A percentile compares a stretch with the other conserved stretches of the same genome.
These are phyloP conservation scores for Drosophila rufa DNA, from an alignment of 1,140 invertebrate genomes.

Conservation along the genomic window DNA sequence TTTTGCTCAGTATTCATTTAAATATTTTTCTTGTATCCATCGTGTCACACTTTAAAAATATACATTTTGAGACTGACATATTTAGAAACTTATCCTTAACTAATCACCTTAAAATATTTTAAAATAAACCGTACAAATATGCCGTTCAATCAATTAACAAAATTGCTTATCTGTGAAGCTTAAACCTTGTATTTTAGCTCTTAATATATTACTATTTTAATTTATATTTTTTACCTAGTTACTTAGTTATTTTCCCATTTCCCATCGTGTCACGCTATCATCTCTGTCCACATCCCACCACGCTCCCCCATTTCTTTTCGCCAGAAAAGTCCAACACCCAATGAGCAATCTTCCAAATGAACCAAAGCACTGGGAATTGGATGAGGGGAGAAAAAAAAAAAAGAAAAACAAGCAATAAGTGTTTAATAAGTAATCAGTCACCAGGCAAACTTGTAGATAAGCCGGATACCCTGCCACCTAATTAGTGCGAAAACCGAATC, in stretches of 20 bases:
- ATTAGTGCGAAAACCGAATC: slow-evolving; percentile 42
- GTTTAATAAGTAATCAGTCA: slow-evolving; percentile 78
- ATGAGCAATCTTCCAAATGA: slow-evolving; percentile 71
- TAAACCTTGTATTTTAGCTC: background rate
- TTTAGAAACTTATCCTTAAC: no score
- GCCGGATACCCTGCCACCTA: slow-evolving; percentile 56
- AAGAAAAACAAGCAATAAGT: slow-evolving; percentile 47
- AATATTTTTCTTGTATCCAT: no score
- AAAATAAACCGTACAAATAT: no score
- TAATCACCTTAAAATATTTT: no score
- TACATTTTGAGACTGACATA: no score
- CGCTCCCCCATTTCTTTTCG: slow-evolving; percentile 20
- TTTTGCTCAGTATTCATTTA: background rate
- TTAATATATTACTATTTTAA: background rate
- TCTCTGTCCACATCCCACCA: slow-evolving; percentile 13
- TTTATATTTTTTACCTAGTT: background rate
- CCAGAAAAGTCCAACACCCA: slow-evolving; percentile 70
- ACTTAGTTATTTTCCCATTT: background rate
- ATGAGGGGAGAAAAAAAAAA: slow-evolving; percentile 4
- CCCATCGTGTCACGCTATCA: slow-evolving; percentile 15
- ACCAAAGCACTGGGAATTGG: slow-evolving; percentile 25
- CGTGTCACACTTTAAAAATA: no score
- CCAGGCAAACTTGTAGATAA: slow-evolving; percentile 45
- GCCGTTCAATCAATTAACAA: no score
- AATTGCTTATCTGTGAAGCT: no score